These are phyloP conservation scores for Rafetus swinhoei DNA, from an alignment of 2,113 vertebrate species.

Conservation along the genomic window DNA sequence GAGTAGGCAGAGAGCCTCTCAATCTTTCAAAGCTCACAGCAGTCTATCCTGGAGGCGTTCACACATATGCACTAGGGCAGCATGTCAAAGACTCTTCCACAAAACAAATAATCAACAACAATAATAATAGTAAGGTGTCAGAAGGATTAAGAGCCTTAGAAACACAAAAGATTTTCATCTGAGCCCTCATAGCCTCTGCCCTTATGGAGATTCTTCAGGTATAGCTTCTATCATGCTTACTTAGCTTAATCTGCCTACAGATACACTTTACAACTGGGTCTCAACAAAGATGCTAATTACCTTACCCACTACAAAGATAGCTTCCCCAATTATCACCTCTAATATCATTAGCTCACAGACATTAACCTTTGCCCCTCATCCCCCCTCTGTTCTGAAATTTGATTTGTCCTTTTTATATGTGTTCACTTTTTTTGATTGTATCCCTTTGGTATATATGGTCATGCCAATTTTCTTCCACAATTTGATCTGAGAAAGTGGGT, in stretches of 20 bases:
- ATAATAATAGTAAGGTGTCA: not conserved
- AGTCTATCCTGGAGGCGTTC: accelerated
- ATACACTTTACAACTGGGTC: too few species aligned
- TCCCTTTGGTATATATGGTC: too few species aligned
- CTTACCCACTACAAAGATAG: too few species aligned
- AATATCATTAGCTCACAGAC: too few species aligned
- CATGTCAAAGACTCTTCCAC: not conserved
- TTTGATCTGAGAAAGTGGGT: too few species aligned
- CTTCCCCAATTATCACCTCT: too few species aligned
- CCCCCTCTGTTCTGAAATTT: too few species aligned
- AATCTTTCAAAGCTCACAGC: not conserved
- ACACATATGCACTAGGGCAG: not conserved
- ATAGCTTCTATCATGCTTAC: not conserved
- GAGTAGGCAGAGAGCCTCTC: not conserved
- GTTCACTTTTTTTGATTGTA: too few species aligned
- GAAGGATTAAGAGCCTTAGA: not conserved
- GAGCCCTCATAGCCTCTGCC: not conserved
- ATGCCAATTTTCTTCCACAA: too few species aligned
- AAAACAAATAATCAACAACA: not conserved
- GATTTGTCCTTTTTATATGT: too few species aligned
- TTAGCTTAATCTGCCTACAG: not conserved
- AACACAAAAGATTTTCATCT: not conserved
- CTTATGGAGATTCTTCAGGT: not conserved
- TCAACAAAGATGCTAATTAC: too few species aligned
- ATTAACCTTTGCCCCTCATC: too few species aligned